Conservation (phyloP, 2,797 vertebrate species). For the Okamejei kenojei region DNA sequence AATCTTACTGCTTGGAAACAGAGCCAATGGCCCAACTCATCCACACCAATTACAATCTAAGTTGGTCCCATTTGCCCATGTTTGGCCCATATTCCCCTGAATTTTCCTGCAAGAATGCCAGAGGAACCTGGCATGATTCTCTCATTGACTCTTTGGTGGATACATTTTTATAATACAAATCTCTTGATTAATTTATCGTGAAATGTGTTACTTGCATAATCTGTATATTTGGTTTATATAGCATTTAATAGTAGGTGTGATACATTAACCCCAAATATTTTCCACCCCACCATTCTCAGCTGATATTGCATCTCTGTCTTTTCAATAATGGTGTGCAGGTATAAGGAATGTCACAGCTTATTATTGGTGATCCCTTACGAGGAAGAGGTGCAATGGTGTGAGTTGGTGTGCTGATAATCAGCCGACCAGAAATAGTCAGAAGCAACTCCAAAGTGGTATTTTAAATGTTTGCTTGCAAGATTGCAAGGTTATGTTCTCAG, state of each 20-base stretch:
- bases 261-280: neutral
- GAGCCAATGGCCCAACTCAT: no score
- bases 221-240: neutral
- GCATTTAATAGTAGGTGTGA: neutral
- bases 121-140: no score
- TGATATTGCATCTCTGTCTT: neutral
- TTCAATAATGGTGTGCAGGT: neutral
- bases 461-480: neutral
- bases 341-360: neutral
- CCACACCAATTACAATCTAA: no score
- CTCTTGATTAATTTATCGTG: neutral
- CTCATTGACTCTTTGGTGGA: neutral
- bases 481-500: neutral
- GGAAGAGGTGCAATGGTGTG: no score
- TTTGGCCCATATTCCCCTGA: no score
- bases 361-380: neutral
- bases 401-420: neutral
- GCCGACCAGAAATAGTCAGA: neutral
- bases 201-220: neutral
- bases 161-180: neutral
- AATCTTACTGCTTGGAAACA: no score
- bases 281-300: neutral
- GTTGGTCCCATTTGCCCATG: no score
- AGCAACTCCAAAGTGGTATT: neutral
- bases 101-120: no score